A percentile compares a stretch with the other conserved stretches of the same genome.
These are phyloP conservation scores for Idaea dimidiata DNA, from an alignment of 2,888 invertebrate species.

Conservation along the genomic window DNA sequence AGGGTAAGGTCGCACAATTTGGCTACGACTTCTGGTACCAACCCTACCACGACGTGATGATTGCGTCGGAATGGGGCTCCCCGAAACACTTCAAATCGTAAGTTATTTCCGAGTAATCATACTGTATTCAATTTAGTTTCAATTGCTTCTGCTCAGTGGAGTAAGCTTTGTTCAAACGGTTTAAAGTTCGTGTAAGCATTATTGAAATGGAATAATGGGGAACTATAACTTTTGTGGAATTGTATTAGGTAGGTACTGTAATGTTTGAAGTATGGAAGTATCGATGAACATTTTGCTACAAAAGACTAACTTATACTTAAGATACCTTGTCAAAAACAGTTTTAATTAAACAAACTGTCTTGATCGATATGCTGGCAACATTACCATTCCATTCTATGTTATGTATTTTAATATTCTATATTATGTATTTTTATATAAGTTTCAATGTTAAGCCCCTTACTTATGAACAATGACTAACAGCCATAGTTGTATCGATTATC, in stretches of 20 bases:
- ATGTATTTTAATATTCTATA: too few relatives aligned
- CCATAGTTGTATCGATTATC: too few relatives aligned
- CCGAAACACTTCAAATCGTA: conserved; percentile 89
- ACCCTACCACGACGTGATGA: conserved; percentile 94
- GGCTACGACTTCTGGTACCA: conserved; percentile 99
- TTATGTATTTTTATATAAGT: too few relatives aligned
- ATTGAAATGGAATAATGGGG: neutral
- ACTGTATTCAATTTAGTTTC: conserved; percentile 20
- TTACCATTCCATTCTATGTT: too few relatives aligned
- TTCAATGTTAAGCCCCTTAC: too few relatives aligned
- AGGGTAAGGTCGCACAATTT: conserved; percentile 85
- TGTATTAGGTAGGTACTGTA: neutral
- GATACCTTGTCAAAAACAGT: too few relatives aligned
- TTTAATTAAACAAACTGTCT: too few relatives aligned
- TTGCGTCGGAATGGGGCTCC: conserved; percentile 95
- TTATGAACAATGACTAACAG: too few relatives aligned
- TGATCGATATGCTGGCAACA: too few relatives aligned
- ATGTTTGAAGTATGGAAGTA: neutral
- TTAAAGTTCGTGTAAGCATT: conserved; percentile 8
- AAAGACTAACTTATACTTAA: too few relatives aligned
- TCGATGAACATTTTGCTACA: neutral
- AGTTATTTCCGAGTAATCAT: conserved; percentile 48
- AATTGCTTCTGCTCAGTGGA: conserved; percentile 14
- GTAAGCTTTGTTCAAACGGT: conserved; percentile 18
- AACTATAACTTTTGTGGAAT: conserved; percentile 5